A percentile compares a stretch with the other conserved stretches of the same genome.
These are phyloP conservation scores for Thera obeliscata DNA, from an alignment of 2,888 invertebrate species.

Conservation along the genomic window DNA sequence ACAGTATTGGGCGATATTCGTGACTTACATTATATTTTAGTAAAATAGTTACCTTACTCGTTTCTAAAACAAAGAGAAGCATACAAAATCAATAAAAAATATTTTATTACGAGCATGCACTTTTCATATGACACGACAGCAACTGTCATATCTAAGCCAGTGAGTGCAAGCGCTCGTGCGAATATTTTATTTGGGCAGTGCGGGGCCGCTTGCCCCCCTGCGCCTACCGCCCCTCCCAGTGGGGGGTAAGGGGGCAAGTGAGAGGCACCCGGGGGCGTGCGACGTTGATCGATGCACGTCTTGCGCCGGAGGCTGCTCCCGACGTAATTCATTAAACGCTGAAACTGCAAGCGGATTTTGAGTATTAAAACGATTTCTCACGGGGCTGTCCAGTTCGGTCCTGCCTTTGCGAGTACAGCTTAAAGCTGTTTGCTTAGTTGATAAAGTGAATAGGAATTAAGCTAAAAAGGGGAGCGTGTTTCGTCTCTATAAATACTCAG, in stretches of 20 bases:
- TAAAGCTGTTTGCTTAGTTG: slow-evolving; percentile 65
- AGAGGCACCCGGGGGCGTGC: slow-evolving; percentile 55
- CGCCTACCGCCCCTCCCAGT: slow-evolving; percentile 61
- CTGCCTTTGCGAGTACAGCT: slow-evolving; percentile 65
- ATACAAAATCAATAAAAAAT: slow-evolving; percentile 18
- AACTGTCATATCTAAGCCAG: slow-evolving; percentile 70
- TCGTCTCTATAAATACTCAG: slow-evolving; percentile 44
- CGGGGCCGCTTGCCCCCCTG: slow-evolving; percentile 67
- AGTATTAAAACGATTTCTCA: slow-evolving; percentile 84
- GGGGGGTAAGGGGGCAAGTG: slow-evolving; percentile 43
- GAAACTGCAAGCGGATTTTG: slow-evolving; percentile 84
- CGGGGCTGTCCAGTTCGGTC: slow-evolving; percentile 75
- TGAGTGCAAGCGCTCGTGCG: slow-evolving; percentile 63
- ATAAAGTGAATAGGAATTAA: slow-evolving; percentile 72
- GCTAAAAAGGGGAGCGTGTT: slow-evolving; percentile 56
- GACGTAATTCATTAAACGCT: slow-evolving; percentile 85
- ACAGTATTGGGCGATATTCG: too few species aligned
- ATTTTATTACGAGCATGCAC: slow-evolving; percentile 23
- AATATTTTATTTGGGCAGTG: slow-evolving; percentile 83
- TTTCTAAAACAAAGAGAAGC: slow-evolving; percentile 2
- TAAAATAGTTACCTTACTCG: background rate
- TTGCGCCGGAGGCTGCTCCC: slow-evolving; percentile 86
- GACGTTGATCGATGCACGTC: slow-evolving; percentile 88
- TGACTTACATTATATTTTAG: too few species aligned
- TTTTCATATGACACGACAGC: slow-evolving; percentile 58